Evolutionary conservation across 1,140 invertebrate genomes (phyloP).

Genomic region (Conus ventricosus): DNA sequence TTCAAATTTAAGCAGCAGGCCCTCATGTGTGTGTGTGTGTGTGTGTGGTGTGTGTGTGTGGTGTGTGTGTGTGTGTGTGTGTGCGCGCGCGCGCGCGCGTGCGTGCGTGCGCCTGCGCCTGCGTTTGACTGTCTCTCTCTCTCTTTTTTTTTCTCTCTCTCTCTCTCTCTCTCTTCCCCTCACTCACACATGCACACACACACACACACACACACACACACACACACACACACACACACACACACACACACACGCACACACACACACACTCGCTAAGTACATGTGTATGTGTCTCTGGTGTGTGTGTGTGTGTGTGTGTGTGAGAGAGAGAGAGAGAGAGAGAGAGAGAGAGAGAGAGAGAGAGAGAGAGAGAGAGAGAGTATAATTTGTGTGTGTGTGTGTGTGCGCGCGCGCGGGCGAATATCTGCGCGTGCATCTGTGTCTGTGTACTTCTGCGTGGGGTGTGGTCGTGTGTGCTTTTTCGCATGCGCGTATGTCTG

Average conservation of each 20-base stretch:
- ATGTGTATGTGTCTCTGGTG: not conserved
- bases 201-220: no score
- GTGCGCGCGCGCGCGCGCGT: no score
- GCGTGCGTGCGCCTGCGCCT: no score
- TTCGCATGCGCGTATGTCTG: not conserved
- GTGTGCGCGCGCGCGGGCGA: not conserved
- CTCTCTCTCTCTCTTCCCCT: no score
- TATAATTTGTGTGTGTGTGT: constrained; percentile 3
- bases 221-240: constrained; percentile 24
- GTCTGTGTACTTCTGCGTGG: constrained; percentile 3
- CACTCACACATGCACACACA: no score
- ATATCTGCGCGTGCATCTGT: constrained; percentile 9
- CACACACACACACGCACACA: constrained; percentile 25
- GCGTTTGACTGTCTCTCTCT: no score
- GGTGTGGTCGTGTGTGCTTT: not conserved
- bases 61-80: no score
- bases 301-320: not conserved
- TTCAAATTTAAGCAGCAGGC: no score
- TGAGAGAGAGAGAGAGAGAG: not conserved
- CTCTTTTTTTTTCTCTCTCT: no score
- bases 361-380: not conserved
- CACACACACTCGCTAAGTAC: not conserved
- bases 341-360: not conserved
- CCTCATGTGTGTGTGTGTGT: no score
- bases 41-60: no score